Conservation (phyloP, 2,113 vertebrate genomes). For the Corythoichthys haematopterus region DNA sequence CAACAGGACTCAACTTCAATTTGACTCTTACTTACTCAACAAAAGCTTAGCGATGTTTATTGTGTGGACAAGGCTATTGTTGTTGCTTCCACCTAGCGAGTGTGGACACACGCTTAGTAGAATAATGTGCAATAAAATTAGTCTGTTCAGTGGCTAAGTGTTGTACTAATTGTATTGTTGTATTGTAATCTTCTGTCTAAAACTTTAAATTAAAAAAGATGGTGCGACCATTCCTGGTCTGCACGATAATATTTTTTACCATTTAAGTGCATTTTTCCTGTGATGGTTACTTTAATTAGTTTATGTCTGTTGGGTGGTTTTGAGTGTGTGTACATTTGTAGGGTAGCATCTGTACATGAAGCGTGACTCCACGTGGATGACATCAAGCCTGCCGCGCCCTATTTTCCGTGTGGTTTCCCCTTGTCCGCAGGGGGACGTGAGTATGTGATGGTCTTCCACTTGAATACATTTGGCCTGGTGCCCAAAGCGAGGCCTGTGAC, state of each 20-base stretch:
- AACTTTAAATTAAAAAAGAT: neutral
- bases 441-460: slow-evolving; percentile 43
- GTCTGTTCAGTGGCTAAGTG: neutral
- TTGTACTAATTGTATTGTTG: neutral
- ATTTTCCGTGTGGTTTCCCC: slow-evolving; percentile 47
- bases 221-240: neutral
- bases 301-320: slow-evolving; percentile 32
- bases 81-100: neutral
- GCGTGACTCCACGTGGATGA: slow-evolving; percentile 19
- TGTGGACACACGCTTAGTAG: neutral
- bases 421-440: slow-evolving; percentile 14
- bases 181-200: neutral
- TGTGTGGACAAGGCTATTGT: too few relatives aligned
- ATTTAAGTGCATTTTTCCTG: slow-evolving; percentile 34
- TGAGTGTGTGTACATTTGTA: slow-evolving; percentile 9
- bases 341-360: slow-evolving; percentile 50
- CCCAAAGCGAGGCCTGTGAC: slow-evolving; percentile 25
- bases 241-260: slow-evolving; percentile 26
- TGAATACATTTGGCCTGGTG: slow-evolving; percentile 41
- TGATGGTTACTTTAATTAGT: slow-evolving; percentile 34
- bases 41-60: too few relatives aligned
- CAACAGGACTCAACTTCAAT: too few relatives aligned
- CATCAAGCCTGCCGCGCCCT: slow-evolving; percentile 31
- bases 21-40: too few relatives aligned
- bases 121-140: neutral